A percentile compares a stretch with the other conserved stretches of the same genome.
phyloP scores from a whole-genome alignment of 1,140 invertebrate genomes.

The Palaemon carinicauda region DNA sequence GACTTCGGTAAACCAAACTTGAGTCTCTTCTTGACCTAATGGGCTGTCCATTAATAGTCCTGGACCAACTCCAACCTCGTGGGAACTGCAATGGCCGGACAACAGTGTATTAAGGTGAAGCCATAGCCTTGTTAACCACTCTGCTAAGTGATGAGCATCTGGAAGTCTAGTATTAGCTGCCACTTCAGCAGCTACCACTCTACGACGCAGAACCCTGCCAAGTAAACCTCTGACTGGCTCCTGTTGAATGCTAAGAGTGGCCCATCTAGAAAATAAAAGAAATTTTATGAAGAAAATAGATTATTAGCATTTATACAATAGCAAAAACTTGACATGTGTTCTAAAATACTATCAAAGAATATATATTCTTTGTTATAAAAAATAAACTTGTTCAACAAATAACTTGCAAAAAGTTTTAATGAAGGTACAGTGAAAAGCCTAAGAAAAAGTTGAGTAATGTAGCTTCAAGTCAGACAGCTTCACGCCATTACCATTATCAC shows the following conservation, averaged over 20 bases:
- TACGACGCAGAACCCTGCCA: constrained; percentile 22
- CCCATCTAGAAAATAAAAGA: constrained; percentile 22
- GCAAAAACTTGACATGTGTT: too few species aligned
- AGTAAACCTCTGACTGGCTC: constrained; percentile 37
- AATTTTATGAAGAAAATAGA: neutral
- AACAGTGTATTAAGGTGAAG: constrained; percentile 43
- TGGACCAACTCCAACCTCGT: constrained; percentile 25
- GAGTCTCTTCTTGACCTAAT: constrained; percentile 40
- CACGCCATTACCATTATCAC: too few species aligned
- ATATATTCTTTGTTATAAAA: too few species aligned
- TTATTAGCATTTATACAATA: neutral
- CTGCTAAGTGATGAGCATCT: constrained; percentile 43
- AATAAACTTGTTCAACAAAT: too few species aligned
- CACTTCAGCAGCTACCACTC: constrained; percentile 41
- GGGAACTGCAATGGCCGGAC: constrained; percentile 39
- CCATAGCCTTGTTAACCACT: constrained; percentile 42
- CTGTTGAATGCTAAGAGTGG: constrained; percentile 27
- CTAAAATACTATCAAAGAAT: too few species aligned
- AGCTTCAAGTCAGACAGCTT: too few species aligned
- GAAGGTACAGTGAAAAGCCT: too few species aligned
- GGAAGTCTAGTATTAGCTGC: constrained; percentile 39
- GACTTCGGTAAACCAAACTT: constrained; percentile 41
- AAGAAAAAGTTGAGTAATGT: too few species aligned
- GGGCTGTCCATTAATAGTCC: constrained; percentile 41
- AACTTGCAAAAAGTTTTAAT: too few species aligned